Evolutionary conservation across 2,797 vertebrate genomes (phyloP).

Genomic region (Myotis daubentonii): DNA sequence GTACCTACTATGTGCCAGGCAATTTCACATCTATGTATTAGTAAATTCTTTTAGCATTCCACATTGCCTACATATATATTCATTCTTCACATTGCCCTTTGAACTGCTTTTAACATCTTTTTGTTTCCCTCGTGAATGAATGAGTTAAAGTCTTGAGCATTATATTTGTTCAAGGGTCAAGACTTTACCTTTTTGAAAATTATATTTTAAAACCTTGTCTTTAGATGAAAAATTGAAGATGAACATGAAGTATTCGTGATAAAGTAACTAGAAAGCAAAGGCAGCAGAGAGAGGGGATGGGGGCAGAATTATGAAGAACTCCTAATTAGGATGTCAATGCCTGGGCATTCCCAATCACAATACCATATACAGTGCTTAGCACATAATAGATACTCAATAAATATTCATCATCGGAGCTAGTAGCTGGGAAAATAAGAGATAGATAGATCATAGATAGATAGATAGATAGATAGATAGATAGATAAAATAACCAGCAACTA

Average conservation of each 20-base stretch:
- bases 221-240: constrained; percentile 6
- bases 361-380: background rate
- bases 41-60: background rate
- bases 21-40: background rate
- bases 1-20: background rate
- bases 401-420: background rate
- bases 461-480: background rate
- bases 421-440: background rate
- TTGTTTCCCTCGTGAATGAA: background rate
- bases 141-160: background rate
- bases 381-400: background rate
- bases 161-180: background rate
- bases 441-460: background rate
- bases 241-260: background rate
- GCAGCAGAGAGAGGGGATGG: background rate
- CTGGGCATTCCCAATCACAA: background rate
- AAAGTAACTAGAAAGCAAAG: constrained; percentile 15
- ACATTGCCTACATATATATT: background rate
- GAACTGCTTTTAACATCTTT: background rate
- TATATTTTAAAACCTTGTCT: background rate
- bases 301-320: background rate
- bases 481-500: background rate
- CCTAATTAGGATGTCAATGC: background rate
- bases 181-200: constrained; percentile 21
- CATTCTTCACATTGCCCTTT: constrained; percentile 8